These are phyloP conservation scores for Rachycentron canadum DNA, from an alignment of 2,797 vertebrate genomes.

Conservation along the genomic window DNA sequence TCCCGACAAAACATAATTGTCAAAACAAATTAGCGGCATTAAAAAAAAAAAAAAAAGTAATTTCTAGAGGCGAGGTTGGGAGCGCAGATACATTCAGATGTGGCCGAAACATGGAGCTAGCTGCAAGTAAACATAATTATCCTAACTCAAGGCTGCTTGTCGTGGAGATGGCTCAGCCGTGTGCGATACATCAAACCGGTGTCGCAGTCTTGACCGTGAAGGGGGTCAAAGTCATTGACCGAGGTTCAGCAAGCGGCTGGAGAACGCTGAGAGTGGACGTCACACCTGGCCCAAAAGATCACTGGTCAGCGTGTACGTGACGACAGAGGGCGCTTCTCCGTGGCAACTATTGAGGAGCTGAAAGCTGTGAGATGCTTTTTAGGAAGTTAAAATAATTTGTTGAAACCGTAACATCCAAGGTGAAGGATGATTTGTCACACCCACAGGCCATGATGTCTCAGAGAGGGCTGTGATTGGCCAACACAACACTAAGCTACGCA, in stretches of 20 bases:
- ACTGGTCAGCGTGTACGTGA: background rate
- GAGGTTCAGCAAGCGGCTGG: background rate
- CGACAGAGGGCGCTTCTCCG: background rate
- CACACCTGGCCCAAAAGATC: background rate
- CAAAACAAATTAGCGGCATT: no score
- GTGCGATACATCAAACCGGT: background rate
- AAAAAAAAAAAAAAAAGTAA: background rate
- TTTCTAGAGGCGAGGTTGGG: background rate
- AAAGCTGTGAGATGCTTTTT: background rate
- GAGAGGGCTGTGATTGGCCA: background rate
- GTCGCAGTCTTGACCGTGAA: no score
- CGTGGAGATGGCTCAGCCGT: background rate
- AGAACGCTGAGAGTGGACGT: background rate
- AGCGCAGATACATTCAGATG: background rate
- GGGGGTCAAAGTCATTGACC: background rate
- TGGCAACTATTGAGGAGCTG: slow-evolving; percentile 8
- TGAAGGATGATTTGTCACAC: background rate
- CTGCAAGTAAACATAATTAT: background rate
- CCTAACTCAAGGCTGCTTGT: background rate
- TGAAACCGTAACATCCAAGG: background rate
- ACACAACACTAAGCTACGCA: background rate
- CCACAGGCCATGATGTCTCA: background rate
- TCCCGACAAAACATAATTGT: background rate
- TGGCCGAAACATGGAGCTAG: background rate
- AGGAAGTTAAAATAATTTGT: background rate